Percentiles rank a stretch among this genome's conserved stretches.
Conservation (phyloP, 2,888 invertebrate species). For the Agriopis leucophaearia region DNA sequence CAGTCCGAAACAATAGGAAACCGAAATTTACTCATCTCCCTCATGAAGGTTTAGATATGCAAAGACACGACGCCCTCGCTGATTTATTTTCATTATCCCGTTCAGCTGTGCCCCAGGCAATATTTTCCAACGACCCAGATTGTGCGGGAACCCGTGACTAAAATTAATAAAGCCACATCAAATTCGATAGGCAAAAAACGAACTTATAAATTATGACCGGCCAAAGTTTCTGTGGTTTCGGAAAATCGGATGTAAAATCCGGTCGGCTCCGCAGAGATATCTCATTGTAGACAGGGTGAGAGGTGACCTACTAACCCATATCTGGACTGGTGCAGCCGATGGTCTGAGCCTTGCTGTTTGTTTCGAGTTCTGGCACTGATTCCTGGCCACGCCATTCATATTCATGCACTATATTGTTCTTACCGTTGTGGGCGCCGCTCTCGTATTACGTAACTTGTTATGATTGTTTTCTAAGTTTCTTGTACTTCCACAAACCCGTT, state of each 20-base stretch:
- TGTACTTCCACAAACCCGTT: constrained; percentile 24
- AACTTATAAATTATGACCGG: constrained; percentile 25
- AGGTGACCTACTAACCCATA: constrained; percentile 80
- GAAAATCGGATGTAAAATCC: constrained; percentile 69
- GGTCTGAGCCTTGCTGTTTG: constrained; percentile 73
- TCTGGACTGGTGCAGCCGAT: constrained; percentile 80
- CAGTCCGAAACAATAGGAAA: constrained; percentile 9
- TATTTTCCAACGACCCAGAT: constrained; percentile 62
- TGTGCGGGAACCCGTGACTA: constrained; percentile 51
- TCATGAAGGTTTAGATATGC: constrained; percentile 70
- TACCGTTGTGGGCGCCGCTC: constrained; percentile 39
- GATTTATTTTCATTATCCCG: constrained; percentile 75
- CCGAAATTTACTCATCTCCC: constrained; percentile 28
- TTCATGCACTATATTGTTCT: constrained; percentile 59
- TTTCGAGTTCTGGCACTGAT: constrained; percentile 79
- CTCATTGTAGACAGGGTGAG: constrained; percentile 78
- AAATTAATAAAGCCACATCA: constrained; percentile 61
- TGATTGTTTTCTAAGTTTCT: constrained; percentile 43
- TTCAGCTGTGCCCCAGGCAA: constrained; percentile 60
- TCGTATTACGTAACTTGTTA: constrained; percentile 44
- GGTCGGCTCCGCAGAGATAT: constrained; percentile 76
- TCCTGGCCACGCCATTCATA: constrained; percentile 68
- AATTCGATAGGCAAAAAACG: constrained; percentile 19
- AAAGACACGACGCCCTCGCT: constrained; percentile 60
- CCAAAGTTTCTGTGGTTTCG: constrained; percentile 40